Percentiles rank a stretch among this genome's conserved stretches.
Evolutionary conservation across 1,140 invertebrate species (phyloP).

Genomic region (Aphelenchoides fujianensis): DNA sequence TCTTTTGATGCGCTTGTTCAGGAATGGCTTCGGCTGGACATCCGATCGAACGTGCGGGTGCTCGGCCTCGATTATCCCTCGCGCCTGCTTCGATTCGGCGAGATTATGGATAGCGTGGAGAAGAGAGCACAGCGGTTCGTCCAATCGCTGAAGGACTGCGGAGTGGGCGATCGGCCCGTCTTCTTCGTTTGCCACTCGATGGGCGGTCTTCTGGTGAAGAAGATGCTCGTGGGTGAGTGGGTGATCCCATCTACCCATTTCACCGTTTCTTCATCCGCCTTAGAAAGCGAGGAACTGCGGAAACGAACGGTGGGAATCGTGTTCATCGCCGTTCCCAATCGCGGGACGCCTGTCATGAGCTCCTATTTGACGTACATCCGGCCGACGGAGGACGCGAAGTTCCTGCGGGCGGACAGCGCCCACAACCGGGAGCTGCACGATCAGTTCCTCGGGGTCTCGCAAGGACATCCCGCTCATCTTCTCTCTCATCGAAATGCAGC

Average conservation of each 20-base stretch:
- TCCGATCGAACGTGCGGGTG: conserved; percentile 36
- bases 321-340: conserved; percentile 43
- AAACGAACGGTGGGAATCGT: conserved; percentile 44
- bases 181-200: conserved; percentile 46
- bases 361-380: conserved; percentile 34
- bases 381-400: conserved; percentile 38
- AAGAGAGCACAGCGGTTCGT: conserved; percentile 28
- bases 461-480: conserved; percentile 38
- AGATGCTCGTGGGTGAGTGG: conserved; percentile 45
- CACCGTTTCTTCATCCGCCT: conserved; percentile 23
- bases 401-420: conserved; percentile 37
- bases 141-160: conserved; percentile 20
- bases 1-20: conserved; percentile 12
- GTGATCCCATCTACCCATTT: conserved; percentile 1
- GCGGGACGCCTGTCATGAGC: conserved; percentile 38
- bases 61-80: conserved; percentile 46
- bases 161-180: conserved; percentile 38
- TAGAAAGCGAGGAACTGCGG: conserved; percentile 37
- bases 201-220: conserved; percentile 46
- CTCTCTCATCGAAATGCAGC: conserved; percentile 29
- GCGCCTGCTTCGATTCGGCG: conserved; percentile 30
- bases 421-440: conserved; percentile 37
- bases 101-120: conserved; percentile 34
- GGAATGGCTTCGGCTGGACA: conserved; percentile 43
- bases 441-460: conserved; percentile 23